Evolutionary conservation across 2,888 invertebrate genomes (phyloP).

Genomic region (Microctonus brassicae): DNA sequence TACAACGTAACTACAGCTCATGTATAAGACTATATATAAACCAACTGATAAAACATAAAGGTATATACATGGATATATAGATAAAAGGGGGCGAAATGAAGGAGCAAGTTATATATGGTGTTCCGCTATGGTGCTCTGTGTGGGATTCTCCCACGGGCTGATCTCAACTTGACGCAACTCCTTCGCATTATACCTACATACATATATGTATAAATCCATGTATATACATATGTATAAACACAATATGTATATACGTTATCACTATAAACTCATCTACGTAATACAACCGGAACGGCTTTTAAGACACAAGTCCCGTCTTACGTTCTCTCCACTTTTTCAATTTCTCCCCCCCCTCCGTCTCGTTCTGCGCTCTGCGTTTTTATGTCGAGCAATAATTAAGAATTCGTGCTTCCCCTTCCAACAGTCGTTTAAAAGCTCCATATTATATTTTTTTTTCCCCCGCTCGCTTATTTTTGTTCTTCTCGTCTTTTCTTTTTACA

Average conservation of each 20-base stretch:
- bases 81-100: background rate
- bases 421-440: background rate
- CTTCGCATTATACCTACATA: background rate
- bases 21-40: background rate
- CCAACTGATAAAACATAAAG: background rate
- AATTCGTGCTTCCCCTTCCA: slow-evolving; percentile 31
- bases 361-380: background rate
- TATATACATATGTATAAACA: background rate
- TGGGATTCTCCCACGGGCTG: slow-evolving; percentile 66
- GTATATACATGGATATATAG: slow-evolving; percentile 7
- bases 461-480: background rate
- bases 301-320: slow-evolving; percentile 11
- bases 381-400: slow-evolving; percentile 46
- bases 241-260: slow-evolving; percentile 27
- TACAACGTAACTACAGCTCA: background rate
- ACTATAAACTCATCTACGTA: slow-evolving; percentile 49
- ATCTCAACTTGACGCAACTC: slow-evolving; percentile 41
- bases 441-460: background rate
- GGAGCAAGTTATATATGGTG: slow-evolving; percentile 41
- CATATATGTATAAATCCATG: background rate
- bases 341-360: background rate
- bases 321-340: background rate
- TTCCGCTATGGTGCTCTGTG: slow-evolving; percentile 67
- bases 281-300: slow-evolving; percentile 36
- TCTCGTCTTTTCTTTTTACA: background rate